These are phyloP conservation scores for Vulpes lagopus DNA, from an alignment of 2,113 vertebrate genomes.

Conservation along the genomic window DNA sequence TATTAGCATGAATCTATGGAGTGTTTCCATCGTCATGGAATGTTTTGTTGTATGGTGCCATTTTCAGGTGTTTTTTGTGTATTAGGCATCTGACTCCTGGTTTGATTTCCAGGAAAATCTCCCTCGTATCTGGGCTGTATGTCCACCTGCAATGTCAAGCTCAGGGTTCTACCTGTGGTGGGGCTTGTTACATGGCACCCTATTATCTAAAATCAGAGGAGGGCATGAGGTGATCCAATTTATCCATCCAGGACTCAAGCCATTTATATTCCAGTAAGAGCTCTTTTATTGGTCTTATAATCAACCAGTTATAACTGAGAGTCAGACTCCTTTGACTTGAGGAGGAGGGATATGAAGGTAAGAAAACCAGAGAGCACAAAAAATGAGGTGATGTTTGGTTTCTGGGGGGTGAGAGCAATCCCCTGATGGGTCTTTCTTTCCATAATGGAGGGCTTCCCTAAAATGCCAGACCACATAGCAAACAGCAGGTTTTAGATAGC, in stretches of 20 bases:
- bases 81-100: not conserved
- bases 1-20: not conserved
- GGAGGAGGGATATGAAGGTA: not conserved
- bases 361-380: not conserved
- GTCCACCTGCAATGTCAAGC: not conserved
- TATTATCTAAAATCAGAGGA: not conserved
- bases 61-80: not conserved
- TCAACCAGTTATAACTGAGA: not conserved
- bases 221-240: not conserved
- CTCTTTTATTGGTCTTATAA: not conserved
- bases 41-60: fast-evolving
- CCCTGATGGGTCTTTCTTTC: not conserved
- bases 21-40: too few relatives aligned
- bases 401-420: not conserved
- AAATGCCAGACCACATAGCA: not conserved
- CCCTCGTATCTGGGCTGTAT: not conserved
- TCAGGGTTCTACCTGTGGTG: not conserved
- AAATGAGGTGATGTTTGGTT: not conserved
- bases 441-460: not conserved
- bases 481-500: not conserved
- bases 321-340: not conserved
- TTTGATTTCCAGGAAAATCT: not conserved
- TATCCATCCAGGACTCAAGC: not conserved
- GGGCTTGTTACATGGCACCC: not conserved
- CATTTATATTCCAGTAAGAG: not conserved